A percentile compares a stretch with the other conserved stretches of the same genome.
Conservation (phyloP, 1,140 invertebrate genomes). For the Bombyx mori region ASM3026992v2 NC_085128.1:8604501-8605000, state of each 20-base stretch:
- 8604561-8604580: conserved; percentile 56
- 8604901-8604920: no score
- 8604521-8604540: conserved; percentile 52
- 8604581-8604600: conserved; percentile 62
- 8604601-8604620: conserved; percentile 44
- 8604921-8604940: no score
- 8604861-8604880: no score
- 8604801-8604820: no score
- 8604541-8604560: conserved; percentile 46
- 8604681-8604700: no score
- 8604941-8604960: no score
- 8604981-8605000: no score
- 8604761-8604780: background rate
- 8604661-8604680: background rate
- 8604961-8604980: no score
- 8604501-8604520: conserved; percentile 42
- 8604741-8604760: background rate
- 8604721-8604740: background rate
- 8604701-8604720: background rate
- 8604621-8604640: conserved; percentile 56
- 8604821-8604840: background rate
- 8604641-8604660: conserved; percentile 37
- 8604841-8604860: background rate
- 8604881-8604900: no score
- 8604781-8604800: background rate